Evolutionary conservation across 1,140 invertebrate genomes (phyloP).

Genomic region (Solen grandis): DNA sequence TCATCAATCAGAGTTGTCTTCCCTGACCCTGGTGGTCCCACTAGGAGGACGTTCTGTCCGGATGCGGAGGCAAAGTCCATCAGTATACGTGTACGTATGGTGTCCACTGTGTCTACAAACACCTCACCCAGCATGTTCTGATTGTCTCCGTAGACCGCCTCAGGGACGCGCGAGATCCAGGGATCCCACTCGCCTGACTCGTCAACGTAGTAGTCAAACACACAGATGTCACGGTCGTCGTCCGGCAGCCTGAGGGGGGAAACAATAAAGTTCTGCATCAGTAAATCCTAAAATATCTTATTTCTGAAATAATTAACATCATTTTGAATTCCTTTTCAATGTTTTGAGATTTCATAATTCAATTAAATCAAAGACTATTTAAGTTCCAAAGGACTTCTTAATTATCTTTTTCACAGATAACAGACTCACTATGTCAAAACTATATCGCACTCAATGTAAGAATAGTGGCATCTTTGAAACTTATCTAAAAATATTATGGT

Average conservation of each 20-base stretch:
- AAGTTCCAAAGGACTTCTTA: too few species aligned
- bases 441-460: too few species aligned
- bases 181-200: constrained; percentile 81
- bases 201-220: constrained; percentile 82
- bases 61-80: constrained; percentile 79
- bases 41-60: constrained; percentile 79
- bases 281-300: too few species aligned
- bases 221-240: constrained; percentile 80
- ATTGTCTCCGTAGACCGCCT: constrained; percentile 75
- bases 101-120: constrained; percentile 80
- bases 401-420: too few species aligned
- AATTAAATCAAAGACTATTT: too few species aligned
- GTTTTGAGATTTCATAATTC: too few species aligned
- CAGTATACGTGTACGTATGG: constrained; percentile 77
- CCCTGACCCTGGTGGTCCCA: constrained; percentile 81
- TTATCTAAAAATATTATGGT: too few species aligned
- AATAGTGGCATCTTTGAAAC: too few species aligned
- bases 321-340: too few species aligned
- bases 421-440: too few species aligned
- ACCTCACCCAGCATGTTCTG: constrained; percentile 79
- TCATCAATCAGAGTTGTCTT: constrained; percentile 80
- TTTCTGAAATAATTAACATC: too few species aligned
- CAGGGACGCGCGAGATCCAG: constrained; percentile 79
- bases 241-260: constrained; percentile 78
- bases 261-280: constrained; percentile 1